These are phyloP conservation scores for Toxostoma redivivum DNA, from an alignment of 2,113 vertebrate genomes.

Conservation along the genomic window DNA sequence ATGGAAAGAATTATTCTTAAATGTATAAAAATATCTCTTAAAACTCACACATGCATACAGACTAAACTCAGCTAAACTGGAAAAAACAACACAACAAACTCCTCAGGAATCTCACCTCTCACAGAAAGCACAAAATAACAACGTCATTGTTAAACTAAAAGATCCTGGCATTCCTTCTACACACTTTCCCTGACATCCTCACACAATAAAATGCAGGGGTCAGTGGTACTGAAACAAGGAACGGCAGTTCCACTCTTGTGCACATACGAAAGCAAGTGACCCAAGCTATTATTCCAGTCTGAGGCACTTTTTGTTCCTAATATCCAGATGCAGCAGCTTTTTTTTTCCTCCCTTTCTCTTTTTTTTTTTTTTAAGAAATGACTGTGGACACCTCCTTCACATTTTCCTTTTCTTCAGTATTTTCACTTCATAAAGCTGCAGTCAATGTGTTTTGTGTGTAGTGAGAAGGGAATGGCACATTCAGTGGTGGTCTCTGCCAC, in stretches of 20 bases:
- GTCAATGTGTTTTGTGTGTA: constrained; percentile 92
- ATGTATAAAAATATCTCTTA: neutral
- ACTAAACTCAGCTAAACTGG: neutral
- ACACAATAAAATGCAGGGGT: constrained; percentile 89
- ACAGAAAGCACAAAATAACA: constrained; percentile 72
- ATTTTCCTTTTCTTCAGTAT: constrained; percentile 84
- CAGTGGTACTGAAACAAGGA: constrained; percentile 89
- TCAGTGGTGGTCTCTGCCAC: constrained; percentile 89
- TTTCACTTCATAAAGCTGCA: constrained; percentile 98
- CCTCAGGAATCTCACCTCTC: neutral
- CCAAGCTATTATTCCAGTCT: constrained; percentile 81
- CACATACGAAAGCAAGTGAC: constrained; percentile 80
- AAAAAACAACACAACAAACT: neutral
- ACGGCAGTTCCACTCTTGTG: constrained; percentile 81
- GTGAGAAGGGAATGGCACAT: constrained; percentile 85
- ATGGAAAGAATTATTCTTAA: neutral
- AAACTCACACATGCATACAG: neutral
- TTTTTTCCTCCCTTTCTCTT: constrained; percentile 56
- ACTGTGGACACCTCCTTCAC: constrained; percentile 87
- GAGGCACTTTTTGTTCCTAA: constrained; percentile 85
- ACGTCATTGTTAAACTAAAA: constrained; percentile 72
- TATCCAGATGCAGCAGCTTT: constrained; percentile 86
- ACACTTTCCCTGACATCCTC: constrained; percentile 85
- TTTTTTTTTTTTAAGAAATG: constrained; percentile 69
- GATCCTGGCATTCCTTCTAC: constrained; percentile 75